These are phyloP conservation scores for Pantala flavescens DNA, from an alignment of 1,140 invertebrate genomes.

Conservation along the genomic window DNA sequence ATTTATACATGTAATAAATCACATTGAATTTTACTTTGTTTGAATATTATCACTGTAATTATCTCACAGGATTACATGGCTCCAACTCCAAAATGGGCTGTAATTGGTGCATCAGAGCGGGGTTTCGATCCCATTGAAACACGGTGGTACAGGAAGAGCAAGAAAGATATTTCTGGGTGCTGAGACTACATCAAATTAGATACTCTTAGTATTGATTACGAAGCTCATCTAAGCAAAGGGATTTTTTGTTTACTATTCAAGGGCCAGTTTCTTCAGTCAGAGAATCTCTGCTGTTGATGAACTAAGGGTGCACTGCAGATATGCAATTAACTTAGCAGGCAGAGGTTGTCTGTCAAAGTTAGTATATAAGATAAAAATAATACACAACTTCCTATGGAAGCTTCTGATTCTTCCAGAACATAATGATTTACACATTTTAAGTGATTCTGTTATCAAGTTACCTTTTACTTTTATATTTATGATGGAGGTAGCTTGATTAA, in stretches of 20 bases:
- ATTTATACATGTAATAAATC: no score
- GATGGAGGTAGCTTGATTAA: neutral
- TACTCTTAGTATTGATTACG: no score
- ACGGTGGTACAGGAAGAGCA: constrained; percentile 40
- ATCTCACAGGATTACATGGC: constrained; percentile 42
- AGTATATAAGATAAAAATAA: neutral
- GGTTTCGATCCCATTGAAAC: constrained; percentile 52
- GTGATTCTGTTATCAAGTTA: neutral
- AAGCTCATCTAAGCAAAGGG: no score
- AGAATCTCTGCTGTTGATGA: neutral
- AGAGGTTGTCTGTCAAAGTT: neutral
- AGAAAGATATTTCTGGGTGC: constrained; percentile 28
- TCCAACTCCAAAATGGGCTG: constrained; percentile 47
- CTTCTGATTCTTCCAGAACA: neutral
- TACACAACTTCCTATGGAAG: constrained; percentile 6
- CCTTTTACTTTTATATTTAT: neutral
- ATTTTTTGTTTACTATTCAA: no score
- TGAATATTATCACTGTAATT: no score
- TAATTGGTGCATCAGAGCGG: constrained; percentile 42
- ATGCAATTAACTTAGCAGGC: no score
- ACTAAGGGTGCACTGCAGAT: no score
- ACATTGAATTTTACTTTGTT: no score
- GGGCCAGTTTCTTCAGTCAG: neutral
- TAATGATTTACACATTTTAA: neutral
- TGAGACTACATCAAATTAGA: neutral